Conservation (phyloP, 2,797 vertebrate genomes). For the Pseudocheirus occidentalis region DNA sequence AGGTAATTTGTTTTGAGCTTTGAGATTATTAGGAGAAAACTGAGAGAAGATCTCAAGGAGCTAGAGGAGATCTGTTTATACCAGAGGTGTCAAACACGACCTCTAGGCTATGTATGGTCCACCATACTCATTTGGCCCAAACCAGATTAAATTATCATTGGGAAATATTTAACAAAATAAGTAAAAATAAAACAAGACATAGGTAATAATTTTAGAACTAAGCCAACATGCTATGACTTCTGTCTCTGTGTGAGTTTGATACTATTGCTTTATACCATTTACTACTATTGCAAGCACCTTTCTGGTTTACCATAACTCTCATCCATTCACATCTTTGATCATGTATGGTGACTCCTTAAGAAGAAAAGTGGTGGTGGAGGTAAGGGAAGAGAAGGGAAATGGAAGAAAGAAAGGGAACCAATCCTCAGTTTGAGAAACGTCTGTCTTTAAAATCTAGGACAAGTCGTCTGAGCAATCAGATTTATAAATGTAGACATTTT, state of each 20-base stretch:
- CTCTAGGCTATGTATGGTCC: neutral
- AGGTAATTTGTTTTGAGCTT: neutral
- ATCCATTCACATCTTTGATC: conserved; percentile 28
- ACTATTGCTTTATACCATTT: neutral
- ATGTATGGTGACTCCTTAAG: neutral
- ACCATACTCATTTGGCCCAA: neutral
- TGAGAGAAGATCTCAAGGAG: conserved; percentile 24
- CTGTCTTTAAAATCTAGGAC: conserved; percentile 28
- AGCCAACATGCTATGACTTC: neutral
- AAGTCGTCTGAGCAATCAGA: conserved; percentile 23
- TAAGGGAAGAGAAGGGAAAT: neutral
- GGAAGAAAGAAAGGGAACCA: neutral
- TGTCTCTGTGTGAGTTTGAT: neutral
- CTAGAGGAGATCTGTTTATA: conserved; percentile 36
- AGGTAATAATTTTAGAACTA: neutral
- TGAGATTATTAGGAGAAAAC: conserved; percentile 35
- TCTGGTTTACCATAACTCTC: conserved; percentile 11
- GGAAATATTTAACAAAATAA: neutral
- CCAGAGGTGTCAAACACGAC: neutral
- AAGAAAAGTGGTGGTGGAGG: neutral
- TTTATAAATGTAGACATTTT: conserved; percentile 27
- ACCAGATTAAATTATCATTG: neutral
- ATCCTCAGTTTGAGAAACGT: conserved; percentile 11
- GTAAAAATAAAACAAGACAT: neutral
- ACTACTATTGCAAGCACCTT: neutral